Conservation (phyloP, 2,797 vertebrate genomes). For the Buceros bicornis region DNA sequence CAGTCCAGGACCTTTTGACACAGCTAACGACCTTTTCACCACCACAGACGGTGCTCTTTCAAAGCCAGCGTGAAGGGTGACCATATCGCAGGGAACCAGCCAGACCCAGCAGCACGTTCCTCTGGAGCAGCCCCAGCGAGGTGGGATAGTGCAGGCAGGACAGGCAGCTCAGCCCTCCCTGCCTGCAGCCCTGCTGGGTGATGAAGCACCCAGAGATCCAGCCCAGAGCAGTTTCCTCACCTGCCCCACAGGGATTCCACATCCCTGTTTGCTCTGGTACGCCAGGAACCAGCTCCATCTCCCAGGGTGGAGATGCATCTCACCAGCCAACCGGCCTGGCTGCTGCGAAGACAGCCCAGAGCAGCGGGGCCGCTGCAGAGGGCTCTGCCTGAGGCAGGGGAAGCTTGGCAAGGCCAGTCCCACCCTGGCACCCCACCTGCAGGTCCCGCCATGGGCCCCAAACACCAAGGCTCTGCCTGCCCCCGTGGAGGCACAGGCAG, state of each 20-base stretch:
- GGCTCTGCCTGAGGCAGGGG: no score
- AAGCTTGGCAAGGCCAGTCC: neutral
- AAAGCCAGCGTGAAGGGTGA: neutral
- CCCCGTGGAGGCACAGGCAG: fast-evolving
- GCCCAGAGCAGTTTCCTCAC: neutral
- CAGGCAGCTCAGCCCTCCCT: neutral
- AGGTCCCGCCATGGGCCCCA: neutral
- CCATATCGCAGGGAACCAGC: neutral
- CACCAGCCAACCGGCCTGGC: neutral
- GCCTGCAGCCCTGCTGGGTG: neutral
- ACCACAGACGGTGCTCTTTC: neutral
- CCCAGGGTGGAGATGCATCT: neutral
- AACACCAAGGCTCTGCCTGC: no score
- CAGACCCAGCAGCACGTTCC: neutral
- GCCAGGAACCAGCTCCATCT: neutral
- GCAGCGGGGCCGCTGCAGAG: neutral
- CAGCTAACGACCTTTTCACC: neutral
- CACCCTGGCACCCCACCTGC: neutral
- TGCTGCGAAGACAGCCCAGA: neutral
- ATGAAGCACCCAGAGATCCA: no score
- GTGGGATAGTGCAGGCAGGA: neutral
- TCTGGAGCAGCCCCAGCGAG: fast-evolving
- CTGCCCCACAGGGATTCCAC: neutral
- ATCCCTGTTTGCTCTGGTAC: neutral
- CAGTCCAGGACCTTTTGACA: neutral